phyloP scores from a whole-genome alignment of 2,113 vertebrate genomes.

The Oreotragus oreotragus region DNA sequence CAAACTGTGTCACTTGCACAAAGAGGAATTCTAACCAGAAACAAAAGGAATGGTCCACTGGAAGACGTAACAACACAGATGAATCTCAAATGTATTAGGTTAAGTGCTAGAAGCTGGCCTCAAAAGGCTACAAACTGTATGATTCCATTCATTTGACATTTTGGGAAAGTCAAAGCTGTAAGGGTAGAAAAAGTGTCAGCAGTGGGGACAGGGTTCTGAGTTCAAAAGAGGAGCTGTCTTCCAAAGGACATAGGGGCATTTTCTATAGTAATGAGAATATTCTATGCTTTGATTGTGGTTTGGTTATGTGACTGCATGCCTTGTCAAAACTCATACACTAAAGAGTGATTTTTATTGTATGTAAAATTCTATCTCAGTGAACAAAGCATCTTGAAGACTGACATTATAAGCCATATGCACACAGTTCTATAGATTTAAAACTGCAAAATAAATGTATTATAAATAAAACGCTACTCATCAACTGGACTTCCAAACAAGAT shows the following conservation, averaged over 20 bases:
- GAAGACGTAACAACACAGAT: background rate
- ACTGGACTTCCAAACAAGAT: background rate
- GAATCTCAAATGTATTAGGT: background rate
- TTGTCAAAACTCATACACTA: background rate
- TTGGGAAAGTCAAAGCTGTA: background rate
- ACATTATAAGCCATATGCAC: background rate
- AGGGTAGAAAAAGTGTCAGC: background rate
- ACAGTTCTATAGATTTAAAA: background rate
- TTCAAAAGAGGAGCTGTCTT: background rate
- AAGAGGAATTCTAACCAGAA: background rate
- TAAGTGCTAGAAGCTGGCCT: background rate
- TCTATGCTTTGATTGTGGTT: background rate
- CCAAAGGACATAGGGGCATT: background rate
- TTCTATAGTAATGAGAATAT: background rate
- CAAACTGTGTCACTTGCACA: background rate
- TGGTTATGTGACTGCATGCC: background rate
- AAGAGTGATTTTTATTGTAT: background rate
- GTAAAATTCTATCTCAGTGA: background rate
- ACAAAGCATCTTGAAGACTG: background rate
- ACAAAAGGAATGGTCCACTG: background rate
- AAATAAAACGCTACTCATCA: background rate
- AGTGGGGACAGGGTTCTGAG: background rate
- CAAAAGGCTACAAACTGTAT: background rate
- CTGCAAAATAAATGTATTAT: background rate
- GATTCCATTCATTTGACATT: background rate